Evolutionary conservation across 1,140 invertebrate species (phyloP).

Genomic region (Caenorhabditis latens): DNA sequence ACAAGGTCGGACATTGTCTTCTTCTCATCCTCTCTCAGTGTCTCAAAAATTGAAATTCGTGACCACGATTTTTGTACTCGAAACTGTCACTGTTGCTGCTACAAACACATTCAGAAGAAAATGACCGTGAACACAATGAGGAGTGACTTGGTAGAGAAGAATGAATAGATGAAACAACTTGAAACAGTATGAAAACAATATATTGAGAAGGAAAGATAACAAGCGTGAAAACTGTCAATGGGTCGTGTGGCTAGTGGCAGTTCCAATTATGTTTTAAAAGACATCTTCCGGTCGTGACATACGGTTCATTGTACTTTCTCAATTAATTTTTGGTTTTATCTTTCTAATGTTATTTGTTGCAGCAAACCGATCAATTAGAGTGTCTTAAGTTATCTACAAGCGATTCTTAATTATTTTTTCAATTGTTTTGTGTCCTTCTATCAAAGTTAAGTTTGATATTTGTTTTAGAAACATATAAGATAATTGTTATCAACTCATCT

Average conservation of each 20-base stretch:
- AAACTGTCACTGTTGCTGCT: slow-evolving; percentile 6
- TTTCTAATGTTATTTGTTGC: not conserved
- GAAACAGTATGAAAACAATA: slow-evolving; percentile 22
- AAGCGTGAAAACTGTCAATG: not conserved
- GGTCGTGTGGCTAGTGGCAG: not conserved
- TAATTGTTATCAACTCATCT: no score
- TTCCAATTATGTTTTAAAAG: not conserved
- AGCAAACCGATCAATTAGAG: not conserved
- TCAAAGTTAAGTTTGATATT: no score
- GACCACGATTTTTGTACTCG: slow-evolving; percentile 37
- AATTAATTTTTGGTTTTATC: not conserved
- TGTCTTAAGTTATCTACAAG: no score
- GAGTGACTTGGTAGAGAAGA: slow-evolving; percentile 5
- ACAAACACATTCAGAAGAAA: not conserved
- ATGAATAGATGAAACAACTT: not conserved
- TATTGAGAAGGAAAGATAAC: not conserved
- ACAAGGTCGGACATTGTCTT: slow-evolving; percentile 50
- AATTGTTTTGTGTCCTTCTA: not conserved
- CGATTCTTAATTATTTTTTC: not conserved
- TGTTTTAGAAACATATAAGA: no score
- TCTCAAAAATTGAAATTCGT: slow-evolving; percentile 47
- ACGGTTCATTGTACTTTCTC: not conserved
- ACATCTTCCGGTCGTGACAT: not conserved
- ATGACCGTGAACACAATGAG: slow-evolving; percentile 54
- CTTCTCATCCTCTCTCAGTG: slow-evolving; percentile 12